Conservation (phyloP, 2,888 invertebrate genomes). For the Ischnura elegans region DNA sequence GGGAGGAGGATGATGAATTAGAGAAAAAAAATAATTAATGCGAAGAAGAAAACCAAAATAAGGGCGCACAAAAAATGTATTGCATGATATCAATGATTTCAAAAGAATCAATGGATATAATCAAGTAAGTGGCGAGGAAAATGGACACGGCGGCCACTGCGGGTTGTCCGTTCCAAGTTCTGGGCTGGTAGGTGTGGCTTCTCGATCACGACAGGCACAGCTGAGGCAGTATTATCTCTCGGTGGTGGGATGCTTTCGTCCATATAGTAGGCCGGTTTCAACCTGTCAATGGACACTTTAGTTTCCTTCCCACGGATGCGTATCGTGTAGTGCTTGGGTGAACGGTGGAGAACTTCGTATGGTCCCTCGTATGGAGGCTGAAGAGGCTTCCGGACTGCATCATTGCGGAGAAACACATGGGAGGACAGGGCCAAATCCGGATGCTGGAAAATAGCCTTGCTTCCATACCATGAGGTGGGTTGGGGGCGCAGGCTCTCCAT, state of each 20-base stretch:
- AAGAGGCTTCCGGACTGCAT: neutral
- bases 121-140: neutral
- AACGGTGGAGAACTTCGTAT: neutral
- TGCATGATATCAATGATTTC: no score
- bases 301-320: neutral
- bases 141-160: no score
- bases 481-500: neutral
- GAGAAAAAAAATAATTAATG: no score
- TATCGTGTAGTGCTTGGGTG: neutral
- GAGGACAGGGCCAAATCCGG: constrained; percentile 1
- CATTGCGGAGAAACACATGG: no score
- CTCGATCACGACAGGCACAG: neutral
- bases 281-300: no score
- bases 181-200: neutral
- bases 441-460: neutral
- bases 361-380: constrained; percentile 34
- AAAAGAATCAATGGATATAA: neutral
- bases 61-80: no score
- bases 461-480: neutral
- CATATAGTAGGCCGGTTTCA: no score
- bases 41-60: no score
- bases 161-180: neutral
- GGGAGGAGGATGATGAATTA: no score
- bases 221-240: neutral
- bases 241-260: neutral